Base-by-base conservation (phyloP, 2,113 vertebrate genomes). In the Acrocephalus kingi region DNA sequence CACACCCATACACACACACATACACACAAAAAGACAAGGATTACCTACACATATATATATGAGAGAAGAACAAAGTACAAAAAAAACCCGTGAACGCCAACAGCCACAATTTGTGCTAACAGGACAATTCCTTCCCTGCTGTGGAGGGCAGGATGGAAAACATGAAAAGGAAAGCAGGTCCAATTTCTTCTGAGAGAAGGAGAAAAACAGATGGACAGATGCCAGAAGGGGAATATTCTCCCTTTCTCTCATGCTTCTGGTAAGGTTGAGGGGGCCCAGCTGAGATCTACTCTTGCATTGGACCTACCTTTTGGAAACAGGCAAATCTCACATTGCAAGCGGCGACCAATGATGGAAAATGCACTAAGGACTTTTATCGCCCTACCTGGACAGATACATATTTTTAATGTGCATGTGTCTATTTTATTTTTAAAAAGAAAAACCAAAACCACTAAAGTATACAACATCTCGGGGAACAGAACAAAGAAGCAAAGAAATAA, bases 371-470 rank as follows among this genome's bases (percentile, higher is more conserved):
- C 93, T 94, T 94, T 45, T 62, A 84, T 61, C 2, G 1, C 81
- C 87, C 88, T 94, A 79, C 73, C 76, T 87, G 90, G 91, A 91
- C 91, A 97, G 86, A 94, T 88, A 41, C 81, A 63, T 96, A 96
- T 96, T 96, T 97, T 96, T 97, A 94, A 94, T 1, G 41, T 91
- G 84, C 21, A 51, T 91, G 90, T 90, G 82, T 96, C 89, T 94
- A 95, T 96, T 94, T 96, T 97, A 96, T 96, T 96, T 97, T 87
- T 72, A 89, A 93, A 91, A 79, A 54, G 72, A 77, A 86, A 96
- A 95, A 97, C 88, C 95, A 95, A 96, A 97, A 97, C 96, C 96
- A 97, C 95, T 97, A 96, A 96, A 87, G 76, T 62, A 64, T 23
- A 87, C 68, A 51, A 84, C 94, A 96, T 96, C 96, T 96, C 84